Conservation (phyloP, 2,888 invertebrate genomes). For the Mythimna impura region DNA sequence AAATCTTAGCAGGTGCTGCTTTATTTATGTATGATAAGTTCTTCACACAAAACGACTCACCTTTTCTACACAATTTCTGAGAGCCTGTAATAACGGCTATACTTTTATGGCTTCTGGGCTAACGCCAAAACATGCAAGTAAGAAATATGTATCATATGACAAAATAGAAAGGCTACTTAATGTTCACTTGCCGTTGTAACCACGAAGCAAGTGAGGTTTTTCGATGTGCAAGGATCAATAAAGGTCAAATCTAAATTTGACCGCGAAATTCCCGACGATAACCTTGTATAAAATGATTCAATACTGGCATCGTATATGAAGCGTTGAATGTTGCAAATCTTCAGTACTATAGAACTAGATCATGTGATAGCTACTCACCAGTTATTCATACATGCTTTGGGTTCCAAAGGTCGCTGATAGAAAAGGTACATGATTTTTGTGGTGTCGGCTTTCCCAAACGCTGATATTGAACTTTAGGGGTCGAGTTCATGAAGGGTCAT, state of each 20-base stretch:
- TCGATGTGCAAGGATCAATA: background rate
- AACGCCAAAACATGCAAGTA: conserved; percentile 6
- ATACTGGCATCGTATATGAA: background rate
- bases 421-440: conserved; percentile 22
- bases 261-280: background rate
- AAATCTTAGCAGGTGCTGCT: background rate
- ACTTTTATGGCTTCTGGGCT: conserved; percentile 8
- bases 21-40: background rate
- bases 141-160: conserved; percentile 17
- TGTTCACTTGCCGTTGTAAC: background rate
- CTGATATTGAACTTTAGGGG: conserved; percentile 16
- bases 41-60: background rate
- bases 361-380: background rate
- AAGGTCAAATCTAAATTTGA: conserved; percentile 14
- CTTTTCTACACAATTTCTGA: conserved; percentile 8
- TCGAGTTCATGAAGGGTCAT: background rate
- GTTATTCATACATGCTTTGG: conserved; percentile 15
- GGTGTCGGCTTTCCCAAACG: conserved; percentile 29
- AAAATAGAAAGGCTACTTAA: background rate
- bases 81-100: background rate
- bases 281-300: background rate
- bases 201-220: background rate
- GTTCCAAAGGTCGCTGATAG: conserved; percentile 23
- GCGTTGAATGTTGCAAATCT: background rate
- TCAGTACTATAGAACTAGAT: background rate